Base-by-base conservation (phyloP, 2,113 vertebrate species). In the Pituophis catenifer region DNA sequence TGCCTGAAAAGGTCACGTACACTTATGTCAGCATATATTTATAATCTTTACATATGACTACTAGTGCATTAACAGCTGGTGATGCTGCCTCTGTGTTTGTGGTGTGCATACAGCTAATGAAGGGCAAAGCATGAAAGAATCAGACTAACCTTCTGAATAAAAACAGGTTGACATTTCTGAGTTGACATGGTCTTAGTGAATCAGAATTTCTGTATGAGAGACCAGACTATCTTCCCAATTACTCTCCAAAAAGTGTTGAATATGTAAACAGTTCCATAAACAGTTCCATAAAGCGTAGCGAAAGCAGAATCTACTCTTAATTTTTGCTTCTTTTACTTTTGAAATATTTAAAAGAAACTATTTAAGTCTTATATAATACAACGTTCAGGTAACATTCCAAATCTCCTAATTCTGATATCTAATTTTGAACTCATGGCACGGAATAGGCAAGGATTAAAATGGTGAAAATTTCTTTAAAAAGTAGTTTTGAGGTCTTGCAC, bases 321-420 rank as follows among this genome's bases (percentile, higher is more conserved):
- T 94, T 85, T 93, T 38, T 96, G 94, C 81, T 21, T 95, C 87
- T 95, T 94, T 29, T 24, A 50, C 87, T 89, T 95, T 88, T 93
- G 95, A 96, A 96, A 58, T 55, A 89, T 33, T 81, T 38, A 38
- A 38, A 38, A 38, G 17, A 81, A 81, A 81, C 70, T 38, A 13
- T 70, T 70, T 12, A n/a, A 62, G 59, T 62, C 24, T 62, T 62
- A 38, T 81, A 38, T 21, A 81, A 81, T 44, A 21, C 17, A 81
- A 81, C 2, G 3, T 81, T 81, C 75, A 38, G 17, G 7, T 81
- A 38, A 44, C 17, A 44, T 81, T 81, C 75, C 75, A 81, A 81
- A 81, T 38, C 17, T 44, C 8, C 33, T 38, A 21, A 15, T 8
- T 81, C 33, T 81, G 33, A 44, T 81, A 81, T 44, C 75, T 81